Evolutionary conservation across 2,888 invertebrate species (phyloP), one percentile per base, ranked within the genome.

Genomic region (Netelia melanura): DNA sequence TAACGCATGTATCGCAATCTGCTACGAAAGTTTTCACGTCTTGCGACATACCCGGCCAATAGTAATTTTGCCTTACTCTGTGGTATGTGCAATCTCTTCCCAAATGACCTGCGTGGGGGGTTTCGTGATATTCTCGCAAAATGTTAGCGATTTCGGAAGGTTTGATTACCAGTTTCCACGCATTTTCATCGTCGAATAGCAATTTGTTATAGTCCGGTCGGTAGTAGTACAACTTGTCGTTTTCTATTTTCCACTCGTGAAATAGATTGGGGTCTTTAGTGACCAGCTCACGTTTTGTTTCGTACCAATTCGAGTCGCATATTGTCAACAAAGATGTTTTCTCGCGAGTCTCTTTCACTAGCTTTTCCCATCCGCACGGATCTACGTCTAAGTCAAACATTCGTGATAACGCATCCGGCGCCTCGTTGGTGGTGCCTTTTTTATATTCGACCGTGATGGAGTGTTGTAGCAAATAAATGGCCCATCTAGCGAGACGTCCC

Each of bases 331-430:
- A 68, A 58, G 11, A 61, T 56, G 48, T 83, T 61, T 5, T 62
- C 21, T 30, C 5, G 30, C 2, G 3, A 0, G 30, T 30, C 5
- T 30, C 30, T 30, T 30, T 3, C 5, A 30, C 30, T 1, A 80
- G 23, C 21, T 83, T 64, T 44, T 83, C 67, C 83, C 83, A 83
- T 5, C 80, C 80, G 0, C 48, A 5, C 0, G 79, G 83, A 21
- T 81, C 81, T 6, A 56, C 38, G 54, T 75, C 81, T 2, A 81
- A 9, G 17, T 81, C 74, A 17, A 54, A 65, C 81, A 81, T 75
- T 2, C 81, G 30, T 1, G 74, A 81, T 5, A 81, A 38, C 1
- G 81, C 81, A 2, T 81, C 81, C 10, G 74, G 54, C 14, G 64
- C 80, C 67, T 76, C 81, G 11, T 81, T 30, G 0, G 30, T 2